Evolutionary conservation across 1,140 invertebrate species (phyloP).

Genomic region (Andricus grossulariae): DNA sequence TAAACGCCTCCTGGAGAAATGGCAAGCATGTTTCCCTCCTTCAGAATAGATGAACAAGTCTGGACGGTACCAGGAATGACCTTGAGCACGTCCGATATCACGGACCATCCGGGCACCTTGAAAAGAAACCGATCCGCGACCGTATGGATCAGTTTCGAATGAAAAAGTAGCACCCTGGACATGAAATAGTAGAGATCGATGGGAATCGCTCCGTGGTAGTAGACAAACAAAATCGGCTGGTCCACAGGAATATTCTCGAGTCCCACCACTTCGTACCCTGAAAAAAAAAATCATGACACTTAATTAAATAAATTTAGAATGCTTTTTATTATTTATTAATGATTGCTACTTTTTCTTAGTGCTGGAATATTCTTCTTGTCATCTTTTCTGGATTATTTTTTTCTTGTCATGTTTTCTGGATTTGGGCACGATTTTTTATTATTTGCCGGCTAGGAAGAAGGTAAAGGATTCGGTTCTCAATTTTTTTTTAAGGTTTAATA

Average conservation of each 20-base stretch:
- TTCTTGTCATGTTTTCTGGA: too few relatives aligned
- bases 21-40: conserved; percentile 91
- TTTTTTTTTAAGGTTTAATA: too few relatives aligned
- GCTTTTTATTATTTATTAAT: too few relatives aligned
- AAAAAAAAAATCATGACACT: too few relatives aligned
- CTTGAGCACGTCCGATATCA: conserved; percentile 92
- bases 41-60: conserved; percentile 90
- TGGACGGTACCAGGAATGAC: conserved; percentile 96
- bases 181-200: conserved; percentile 98
- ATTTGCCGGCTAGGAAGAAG: too few relatives aligned
- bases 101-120: conserved; percentile 92
- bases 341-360: too few relatives aligned
- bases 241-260: conserved; percentile 93
- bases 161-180: conserved; percentile 88
- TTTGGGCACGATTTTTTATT: too few relatives aligned
- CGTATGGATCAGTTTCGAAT: conserved; percentile 89
- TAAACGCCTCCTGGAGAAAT: conserved; percentile 99
- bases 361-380: too few relatives aligned
- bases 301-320: too few relatives aligned
- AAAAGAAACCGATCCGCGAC: conserved; percentile 98
- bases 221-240: conserved; percentile 92
- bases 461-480: too few relatives aligned
- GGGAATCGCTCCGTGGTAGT: conserved; percentile 98
- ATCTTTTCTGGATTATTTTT: too few relatives aligned
- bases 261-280: conserved; percentile 95